Percentiles rank a stretch among this genome's conserved stretches.
Conservation (phyloP, 2,888 invertebrate genomes). For the Xanthia icteritia region DNA sequence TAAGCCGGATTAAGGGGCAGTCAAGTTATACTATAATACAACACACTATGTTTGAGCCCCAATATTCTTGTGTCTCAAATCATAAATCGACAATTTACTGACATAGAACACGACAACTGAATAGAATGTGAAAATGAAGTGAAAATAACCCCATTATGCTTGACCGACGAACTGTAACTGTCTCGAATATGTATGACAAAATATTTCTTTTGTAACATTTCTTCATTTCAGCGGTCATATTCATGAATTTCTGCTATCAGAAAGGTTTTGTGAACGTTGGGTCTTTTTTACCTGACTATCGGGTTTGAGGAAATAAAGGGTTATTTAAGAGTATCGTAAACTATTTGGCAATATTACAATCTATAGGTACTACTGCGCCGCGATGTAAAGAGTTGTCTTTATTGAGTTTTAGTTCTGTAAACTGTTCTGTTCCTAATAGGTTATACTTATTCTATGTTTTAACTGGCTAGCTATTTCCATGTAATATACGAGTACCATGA, state of each 20-base stretch:
- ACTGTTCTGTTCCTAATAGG: not conserved
- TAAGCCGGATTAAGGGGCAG: not conserved
- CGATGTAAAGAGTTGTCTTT: not conserved
- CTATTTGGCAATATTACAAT: not conserved
- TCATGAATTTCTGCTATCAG: slow-evolving; percentile 19
- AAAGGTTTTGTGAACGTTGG: slow-evolving; percentile 16
- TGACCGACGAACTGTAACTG: slow-evolving; percentile 29
- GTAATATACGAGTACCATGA: not conserved
- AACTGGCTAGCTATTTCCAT: not conserved
- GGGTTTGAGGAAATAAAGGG: slow-evolving; percentile 15
- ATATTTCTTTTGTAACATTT: slow-evolving; percentile 48
- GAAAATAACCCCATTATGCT: slow-evolving; percentile 32
- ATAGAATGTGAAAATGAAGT: slow-evolving; percentile 39
- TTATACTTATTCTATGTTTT: not conserved
- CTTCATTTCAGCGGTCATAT: slow-evolving; percentile 20
- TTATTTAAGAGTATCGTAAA: slow-evolving; percentile 10
- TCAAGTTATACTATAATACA: not conserved
- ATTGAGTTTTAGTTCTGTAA: not conserved
- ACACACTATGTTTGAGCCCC: not conserved
- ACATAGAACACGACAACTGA: slow-evolving; percentile 19
- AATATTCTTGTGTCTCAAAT: not conserved
- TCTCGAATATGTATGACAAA: slow-evolving; percentile 20
- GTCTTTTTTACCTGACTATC: slow-evolving; percentile 6
- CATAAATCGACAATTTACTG: slow-evolving; percentile 4
- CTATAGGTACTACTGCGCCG: not conserved